phyloP scores from a whole-genome alignment of 1,140 invertebrate species.

The Branchinecta lindahli region DNA sequence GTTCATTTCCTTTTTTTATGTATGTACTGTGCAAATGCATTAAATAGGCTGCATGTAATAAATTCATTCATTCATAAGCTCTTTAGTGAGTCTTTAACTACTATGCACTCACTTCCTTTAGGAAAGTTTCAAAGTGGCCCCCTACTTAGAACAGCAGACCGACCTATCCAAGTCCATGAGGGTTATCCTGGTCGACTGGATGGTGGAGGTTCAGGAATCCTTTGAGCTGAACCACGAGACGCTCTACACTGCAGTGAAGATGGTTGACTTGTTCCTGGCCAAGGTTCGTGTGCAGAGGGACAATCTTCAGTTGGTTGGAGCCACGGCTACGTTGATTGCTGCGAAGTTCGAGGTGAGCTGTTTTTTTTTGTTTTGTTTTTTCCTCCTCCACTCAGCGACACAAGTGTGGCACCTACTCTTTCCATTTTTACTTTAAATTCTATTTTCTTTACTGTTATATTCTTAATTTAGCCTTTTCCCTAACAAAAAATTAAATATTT shows the following conservation, averaged over 20 bases:
- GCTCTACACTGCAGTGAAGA: conserved; percentile 84
- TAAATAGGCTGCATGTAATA: too few species aligned
- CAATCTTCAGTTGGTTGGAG: conserved; percentile 73
- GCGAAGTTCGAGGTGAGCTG: conserved; percentile 83
- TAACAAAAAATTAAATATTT: too few species aligned
- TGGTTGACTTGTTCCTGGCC: conserved; percentile 78
- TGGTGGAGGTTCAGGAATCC: conserved; percentile 94
- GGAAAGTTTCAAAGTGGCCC: conserved; percentile 47
- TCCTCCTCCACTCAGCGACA: too few species aligned
- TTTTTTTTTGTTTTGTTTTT: conserved; percentile 15
- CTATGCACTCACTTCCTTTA: conserved; percentile 28
- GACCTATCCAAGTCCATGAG: conserved; percentile 66
- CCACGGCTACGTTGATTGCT: conserved; percentile 77
- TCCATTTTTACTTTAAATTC: too few species aligned
- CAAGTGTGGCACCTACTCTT: too few species aligned
- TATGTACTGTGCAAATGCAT: too few species aligned
- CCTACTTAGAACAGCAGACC: conserved; percentile 64
- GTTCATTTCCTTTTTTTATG: too few species aligned
- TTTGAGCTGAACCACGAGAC: conserved; percentile 98
- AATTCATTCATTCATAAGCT: too few species aligned
- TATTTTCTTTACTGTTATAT: too few species aligned
- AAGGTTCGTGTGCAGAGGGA: conserved; percentile 48
- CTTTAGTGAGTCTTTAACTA: not conserved
- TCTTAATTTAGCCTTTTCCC: too few species aligned
- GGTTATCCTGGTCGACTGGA: conserved; percentile 87